Evolutionary conservation across 2,888 invertebrate genomes (phyloP).

Genomic region (Caenorhabditis sp.): DNA sequence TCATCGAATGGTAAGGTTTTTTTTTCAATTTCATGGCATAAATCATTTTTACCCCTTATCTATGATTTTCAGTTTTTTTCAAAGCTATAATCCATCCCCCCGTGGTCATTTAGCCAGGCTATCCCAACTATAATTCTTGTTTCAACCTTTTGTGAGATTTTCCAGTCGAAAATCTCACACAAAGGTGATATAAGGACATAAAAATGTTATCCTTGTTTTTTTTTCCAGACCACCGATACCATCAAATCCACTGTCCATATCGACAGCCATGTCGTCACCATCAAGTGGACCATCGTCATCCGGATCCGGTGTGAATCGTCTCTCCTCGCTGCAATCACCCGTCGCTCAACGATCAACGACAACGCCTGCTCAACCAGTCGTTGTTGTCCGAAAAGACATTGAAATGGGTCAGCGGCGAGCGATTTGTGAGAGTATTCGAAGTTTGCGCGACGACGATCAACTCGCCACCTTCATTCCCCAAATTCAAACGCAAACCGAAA

Average conservation of each 20-base stretch:
- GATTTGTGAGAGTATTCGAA: background rate
- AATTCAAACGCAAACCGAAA: constrained; percentile 10
- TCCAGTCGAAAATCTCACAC: too few species aligned
- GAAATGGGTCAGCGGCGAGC: background rate
- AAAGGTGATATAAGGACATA: too few species aligned
- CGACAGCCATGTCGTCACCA: background rate
- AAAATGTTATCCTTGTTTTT: too few species aligned
- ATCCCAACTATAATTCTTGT: too few species aligned
- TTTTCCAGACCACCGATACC: background rate
- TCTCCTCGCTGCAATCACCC: background rate
- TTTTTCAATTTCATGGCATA: too few species aligned
- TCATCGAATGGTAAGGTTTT: too few species aligned
- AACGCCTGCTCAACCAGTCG: background rate
- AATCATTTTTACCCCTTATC: too few species aligned
- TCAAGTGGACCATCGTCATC: background rate
- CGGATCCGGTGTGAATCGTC: background rate
- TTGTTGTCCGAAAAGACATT: constrained; percentile 1
- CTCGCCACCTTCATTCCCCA: background rate
- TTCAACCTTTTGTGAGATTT: too few species aligned
- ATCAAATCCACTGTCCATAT: background rate
- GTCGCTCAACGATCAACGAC: background rate
- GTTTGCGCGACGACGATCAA: background rate
- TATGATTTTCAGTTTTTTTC: too few species aligned
- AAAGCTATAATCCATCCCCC: too few species aligned
- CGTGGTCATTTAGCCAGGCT: too few species aligned